These are phyloP conservation scores for Clarias fuscus DNA, from an alignment of 2,797 vertebrate genomes.

Conservation along the genomic window DNA sequence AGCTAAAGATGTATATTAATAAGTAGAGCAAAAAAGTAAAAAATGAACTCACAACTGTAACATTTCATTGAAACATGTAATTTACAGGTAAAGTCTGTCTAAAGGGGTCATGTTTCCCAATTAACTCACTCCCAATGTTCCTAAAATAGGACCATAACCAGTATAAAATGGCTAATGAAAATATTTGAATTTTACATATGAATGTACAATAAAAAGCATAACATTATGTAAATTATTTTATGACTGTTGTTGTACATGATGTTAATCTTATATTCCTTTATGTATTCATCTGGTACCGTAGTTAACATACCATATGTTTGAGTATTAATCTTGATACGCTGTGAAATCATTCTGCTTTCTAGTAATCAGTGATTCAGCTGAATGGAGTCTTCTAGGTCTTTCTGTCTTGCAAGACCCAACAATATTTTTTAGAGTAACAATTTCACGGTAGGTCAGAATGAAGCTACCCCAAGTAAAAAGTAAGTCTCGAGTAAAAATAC, in stretches of 20 bases:
- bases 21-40: neutral
- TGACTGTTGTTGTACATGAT: neutral
- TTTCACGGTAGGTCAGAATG: neutral
- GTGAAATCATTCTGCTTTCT: too few species aligned
- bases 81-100: neutral
- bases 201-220: neutral
- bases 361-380: neutral
- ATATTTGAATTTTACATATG: neutral
- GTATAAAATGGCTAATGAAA: neutral
- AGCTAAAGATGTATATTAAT: neutral
- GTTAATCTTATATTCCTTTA: neutral
- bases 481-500: too few species aligned
- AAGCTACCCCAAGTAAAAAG: neutral
- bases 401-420: neutral
- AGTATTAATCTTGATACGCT: too few species aligned
- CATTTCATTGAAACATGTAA: neutral
- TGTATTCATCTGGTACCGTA: neutral
- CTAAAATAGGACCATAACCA: neutral
- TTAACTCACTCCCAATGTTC: neutral
- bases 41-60: neutral
- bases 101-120: neutral
- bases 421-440: neutral
- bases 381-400: neutral
- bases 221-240: neutral
- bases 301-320: too few species aligned